These are phyloP conservation scores for Acronicta aceris DNA, from an alignment of 2,888 invertebrate genomes.

Conservation along the genomic window DNA sequence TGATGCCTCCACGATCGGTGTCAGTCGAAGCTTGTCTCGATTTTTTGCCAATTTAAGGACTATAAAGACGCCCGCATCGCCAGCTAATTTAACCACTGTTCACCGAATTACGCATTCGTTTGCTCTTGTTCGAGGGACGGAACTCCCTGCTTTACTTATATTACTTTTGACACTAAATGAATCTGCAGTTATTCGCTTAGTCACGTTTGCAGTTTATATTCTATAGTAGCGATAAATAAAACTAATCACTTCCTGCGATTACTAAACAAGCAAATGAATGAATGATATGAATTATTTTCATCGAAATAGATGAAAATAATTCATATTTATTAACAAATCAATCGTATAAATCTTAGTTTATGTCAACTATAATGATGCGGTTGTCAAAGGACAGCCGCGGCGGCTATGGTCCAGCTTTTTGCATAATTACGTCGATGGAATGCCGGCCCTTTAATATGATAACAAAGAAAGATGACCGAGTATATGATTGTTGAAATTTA, in stretches of 20 bases:
- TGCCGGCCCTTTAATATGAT: constrained; percentile 85
- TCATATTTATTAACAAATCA: constrained; percentile 84
- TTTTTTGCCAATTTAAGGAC: constrained; percentile 89
- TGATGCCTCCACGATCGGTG: constrained; percentile 88
- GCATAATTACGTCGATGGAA: constrained; percentile 87
- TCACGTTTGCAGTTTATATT: constrained; percentile 16
- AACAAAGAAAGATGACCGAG: constrained; percentile 87
- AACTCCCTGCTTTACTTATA: constrained; percentile 41
- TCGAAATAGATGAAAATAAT: constrained; percentile 70
- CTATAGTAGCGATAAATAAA: constrained; percentile 6
- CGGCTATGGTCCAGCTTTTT: constrained; percentile 86
- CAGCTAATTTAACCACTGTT: constrained; percentile 88
- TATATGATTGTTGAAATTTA: constrained; percentile 67
- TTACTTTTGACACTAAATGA: constrained; percentile 41
- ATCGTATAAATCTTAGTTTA: constrained; percentile 85
- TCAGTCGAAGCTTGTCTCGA: constrained; percentile 85
- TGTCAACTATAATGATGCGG: constrained; percentile 87
- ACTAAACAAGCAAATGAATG: too few species aligned
- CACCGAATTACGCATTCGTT: constrained; percentile 84
- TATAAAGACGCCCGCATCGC: constrained; percentile 88
- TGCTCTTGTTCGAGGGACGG: constrained; percentile 61
- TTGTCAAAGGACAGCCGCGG: constrained; percentile 85
- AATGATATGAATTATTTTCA: too few species aligned
- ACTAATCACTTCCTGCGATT: constrained; percentile 9
- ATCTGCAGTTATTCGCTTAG: constrained; percentile 33